Evolutionary conservation across 2,888 invertebrate species (phyloP).

Genomic region (Drosophila multiciliata): DNA sequence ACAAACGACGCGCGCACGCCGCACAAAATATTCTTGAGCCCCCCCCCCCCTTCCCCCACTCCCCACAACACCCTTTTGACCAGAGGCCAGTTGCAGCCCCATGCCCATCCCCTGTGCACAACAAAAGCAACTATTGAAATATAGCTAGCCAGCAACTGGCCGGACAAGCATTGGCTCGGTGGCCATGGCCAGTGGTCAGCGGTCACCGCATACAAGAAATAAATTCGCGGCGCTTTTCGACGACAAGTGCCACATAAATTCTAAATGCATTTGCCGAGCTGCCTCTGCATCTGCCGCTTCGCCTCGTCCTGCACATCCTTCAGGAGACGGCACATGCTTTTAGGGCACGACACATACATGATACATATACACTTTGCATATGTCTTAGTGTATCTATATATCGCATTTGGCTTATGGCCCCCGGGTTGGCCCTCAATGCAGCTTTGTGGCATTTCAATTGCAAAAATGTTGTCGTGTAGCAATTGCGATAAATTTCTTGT

Average conservation of each 20-base stretch:
- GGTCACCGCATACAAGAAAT: constrained; percentile 77
- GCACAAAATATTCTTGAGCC: constrained; percentile 77
- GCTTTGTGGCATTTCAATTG: constrained; percentile 64
- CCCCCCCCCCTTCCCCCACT: constrained; percentile 6
- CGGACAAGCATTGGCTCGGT: constrained; percentile 35
- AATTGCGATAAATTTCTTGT: constrained; percentile 39
- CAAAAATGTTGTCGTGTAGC: constrained; percentile 46
- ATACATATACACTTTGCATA: background rate
- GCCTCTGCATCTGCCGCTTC: background rate
- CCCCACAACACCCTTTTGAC: constrained; percentile 18
- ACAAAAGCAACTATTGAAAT: constrained; percentile 7
- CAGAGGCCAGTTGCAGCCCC: constrained; percentile 9
- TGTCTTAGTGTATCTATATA: constrained; percentile 46
- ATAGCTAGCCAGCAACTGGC: constrained; percentile 26
- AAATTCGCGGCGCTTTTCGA: constrained; percentile 78
- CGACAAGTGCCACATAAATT: constrained; percentile 80
- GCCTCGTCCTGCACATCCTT: background rate
- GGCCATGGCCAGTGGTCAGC: constrained; percentile 62
- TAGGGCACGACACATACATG: background rate
- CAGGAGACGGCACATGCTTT: constrained; percentile 36
- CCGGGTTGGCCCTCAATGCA: constrained; percentile 30
- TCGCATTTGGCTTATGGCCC: constrained; percentile 46
- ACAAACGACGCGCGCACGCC: constrained; percentile 61
- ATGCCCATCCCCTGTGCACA: background rate
- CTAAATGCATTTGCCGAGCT: constrained; percentile 73